phyloP scores from a whole-genome alignment of 2,888 invertebrate species.

The Lomographa bimaculata region DNA sequence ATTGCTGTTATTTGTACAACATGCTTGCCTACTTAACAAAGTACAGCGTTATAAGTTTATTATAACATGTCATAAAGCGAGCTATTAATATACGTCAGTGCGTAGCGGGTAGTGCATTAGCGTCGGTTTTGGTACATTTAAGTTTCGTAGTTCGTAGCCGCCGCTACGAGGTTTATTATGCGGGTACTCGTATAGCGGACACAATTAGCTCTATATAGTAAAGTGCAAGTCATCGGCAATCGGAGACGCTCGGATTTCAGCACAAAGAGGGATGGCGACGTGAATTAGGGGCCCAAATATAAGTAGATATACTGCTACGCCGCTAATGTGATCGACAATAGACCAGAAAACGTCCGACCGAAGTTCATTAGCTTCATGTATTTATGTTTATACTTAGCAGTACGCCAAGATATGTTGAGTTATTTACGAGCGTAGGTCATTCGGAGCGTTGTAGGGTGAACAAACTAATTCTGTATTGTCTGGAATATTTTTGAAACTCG shows the following conservation, averaged over 20 bases:
- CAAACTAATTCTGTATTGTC: constrained; percentile 21
- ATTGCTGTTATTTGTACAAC: constrained; percentile 40
- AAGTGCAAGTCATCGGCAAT: constrained; percentile 77
- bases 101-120: constrained; percentile 47
- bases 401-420: constrained; percentile 31
- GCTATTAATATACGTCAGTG: constrained; percentile 40
- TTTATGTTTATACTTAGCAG: constrained; percentile 35
- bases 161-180: constrained; percentile 41
- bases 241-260: constrained; percentile 69
- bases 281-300: constrained; percentile 50
- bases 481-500: constrained; percentile 3
- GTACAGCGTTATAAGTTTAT: too few relatives aligned
- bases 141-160: constrained; percentile 56
- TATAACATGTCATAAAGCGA: constrained; percentile 38
- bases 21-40: constrained; percentile 33
- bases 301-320: constrained; percentile 29
- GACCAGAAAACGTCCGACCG: constrained; percentile 48
- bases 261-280: constrained; percentile 58
- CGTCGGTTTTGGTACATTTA: constrained; percentile 45
- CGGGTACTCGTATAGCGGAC: constrained; percentile 40
- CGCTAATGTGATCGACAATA: constrained; percentile 58
- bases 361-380: constrained; percentile 48
- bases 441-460: constrained; percentile 26
- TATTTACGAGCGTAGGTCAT: constrained; percentile 32
- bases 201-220: constrained; percentile 69